Base-by-base conservation (phyloP, 2,797 vertebrate species). In the Triplophysa yarkandensis region DNA sequence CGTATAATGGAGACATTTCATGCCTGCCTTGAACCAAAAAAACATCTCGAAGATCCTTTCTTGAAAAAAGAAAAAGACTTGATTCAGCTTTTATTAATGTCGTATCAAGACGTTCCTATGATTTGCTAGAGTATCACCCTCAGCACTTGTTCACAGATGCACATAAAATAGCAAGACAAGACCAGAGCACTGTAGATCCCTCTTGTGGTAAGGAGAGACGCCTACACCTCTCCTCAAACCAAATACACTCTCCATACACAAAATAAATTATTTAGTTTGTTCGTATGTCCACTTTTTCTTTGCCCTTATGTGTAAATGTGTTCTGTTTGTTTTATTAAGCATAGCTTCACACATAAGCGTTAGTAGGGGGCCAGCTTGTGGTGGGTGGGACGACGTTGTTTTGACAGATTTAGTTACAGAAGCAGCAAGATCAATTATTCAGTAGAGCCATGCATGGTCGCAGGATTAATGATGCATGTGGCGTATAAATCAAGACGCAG, bases 351-450 rank as follows among this genome's bases (percentile, higher is more conserved):
- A 30, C 58, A 65, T 39, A 32, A 41, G 73, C 23, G 21, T 75
- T 84, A 78, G 83, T 60, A 79, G 50, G 61, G 60, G 68, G 54
- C 8, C 48, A n/a, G 73, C 27, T 25, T 76, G 84, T 79, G 83
- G 62, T 81, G 50, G 64, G 64, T 25, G 50, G 23, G 11, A 2
- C 27, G 50, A 13, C 87, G 85, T 87, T 89, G 86, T 90, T 92
- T 89, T 92, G 92, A 92, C 83, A 68, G 87, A 93, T 93, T 91
- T 91, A 88, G 90, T 91, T 91, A 92, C 90, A 91, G 89, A 89
- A 86, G 90, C 88, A 86, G 77, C 48, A 74, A 89, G 89, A 92
- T 92, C 90, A 93, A 90, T 92, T 92, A 92, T 92, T 92, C 85
- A 89, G 79, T 82, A 71, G 87, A 89, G 86, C 83, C 89, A 90